Evolutionary conservation across 2,113 vertebrate genomes (phyloP), one percentile per base, ranked within the genome.

Genomic region (Ranitomeya variabilis): DNA sequence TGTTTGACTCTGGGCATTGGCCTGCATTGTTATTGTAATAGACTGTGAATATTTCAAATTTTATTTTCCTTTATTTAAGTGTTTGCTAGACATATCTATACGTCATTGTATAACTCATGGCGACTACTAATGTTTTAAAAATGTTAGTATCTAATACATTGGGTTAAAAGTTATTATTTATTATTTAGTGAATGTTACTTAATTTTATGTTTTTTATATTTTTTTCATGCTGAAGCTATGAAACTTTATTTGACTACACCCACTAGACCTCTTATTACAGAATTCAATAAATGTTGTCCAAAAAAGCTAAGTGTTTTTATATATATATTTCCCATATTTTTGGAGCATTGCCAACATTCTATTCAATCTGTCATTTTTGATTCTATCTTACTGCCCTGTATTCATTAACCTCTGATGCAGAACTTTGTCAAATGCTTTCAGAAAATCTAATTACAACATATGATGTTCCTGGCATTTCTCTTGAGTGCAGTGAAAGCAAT

Each of bases 381-480:
- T 88, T 83, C 37, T 18, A 88, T 88, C 87, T 83, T 45, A 26
- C 55, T 87, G 67, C 69, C 80, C 79, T 64, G 54, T 88, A 88
- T 82, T 88, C 87, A 83, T 88, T 88, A 88, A 88, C 87, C 87
- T 88, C 87, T 88, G 79, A 88, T 88, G 87, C 87, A 88, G 87
- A 88, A 88, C 87, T 88, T 88, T 88, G 87, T 88, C 80, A 74
- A 81, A 87, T 87, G 64, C 86, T 87, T 87, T 87, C 54, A 88
- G 67, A 88, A 88, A 88, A 88, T 88, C 67, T 88, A 88, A 88
- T 88, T 88, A 88, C 87, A 88, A 83, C 87, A 83, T 88, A 83
- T 88, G 80, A 76, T 88, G 86, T 82, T 88, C 87, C 54, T 59
- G 15, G 80, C 78, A 88, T 74, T 73, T 81, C 80, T 86, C 66